Base-by-base conservation (phyloP, 2,797 vertebrate genomes). In the Falco biarmicus region DNA sequence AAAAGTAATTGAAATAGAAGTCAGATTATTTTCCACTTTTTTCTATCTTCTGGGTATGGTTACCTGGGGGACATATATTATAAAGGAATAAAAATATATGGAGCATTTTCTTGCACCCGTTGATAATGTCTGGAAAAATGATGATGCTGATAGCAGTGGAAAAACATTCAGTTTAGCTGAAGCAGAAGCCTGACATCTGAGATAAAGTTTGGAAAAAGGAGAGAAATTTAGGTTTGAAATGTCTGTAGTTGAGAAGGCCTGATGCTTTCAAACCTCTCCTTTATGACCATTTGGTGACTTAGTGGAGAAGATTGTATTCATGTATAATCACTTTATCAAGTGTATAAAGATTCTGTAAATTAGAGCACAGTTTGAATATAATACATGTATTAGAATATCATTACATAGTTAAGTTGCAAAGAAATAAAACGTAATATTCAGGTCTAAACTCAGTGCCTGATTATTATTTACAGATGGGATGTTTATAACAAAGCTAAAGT, bases 1-100 rank as follows among this genome's bases (percentile, higher is more conserved):
- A 86, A 87, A 94, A 95, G 59, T 81, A 61, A 93, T 89, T 94
- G 79, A 95, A 97, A 79, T 77, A 54, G 86, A 96, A 96, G 56
- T 51, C 95, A 73, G 73, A 87, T 94, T 96, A 79, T 96, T 93
- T 81, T 88, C 61, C 53, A 47, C 60, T 92, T 95, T 91, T 91
- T 87, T 63, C 92, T 92, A 73, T 96, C 95, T 90, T 80, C 34
- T 87, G 92, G 70, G 83, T 81, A 54, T 34, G 64, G 94, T 97
- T 89, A 87, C 93, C 88, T 95, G 95, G 93, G 89, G 96, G 97
- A 97, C 88, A 68, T 82, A 5, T 66, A 78, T 68, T 87, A 54
- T 95, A 90, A 94, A 97, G 75, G 51, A 94, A 87, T 85, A 82
- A 85, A 88, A 95, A 89, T 87, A 60, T 76, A 90, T 8, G 10